Conservation (phyloP, 2,797 vertebrate genomes). For the Hyperoplus lanceolatus region DNA sequence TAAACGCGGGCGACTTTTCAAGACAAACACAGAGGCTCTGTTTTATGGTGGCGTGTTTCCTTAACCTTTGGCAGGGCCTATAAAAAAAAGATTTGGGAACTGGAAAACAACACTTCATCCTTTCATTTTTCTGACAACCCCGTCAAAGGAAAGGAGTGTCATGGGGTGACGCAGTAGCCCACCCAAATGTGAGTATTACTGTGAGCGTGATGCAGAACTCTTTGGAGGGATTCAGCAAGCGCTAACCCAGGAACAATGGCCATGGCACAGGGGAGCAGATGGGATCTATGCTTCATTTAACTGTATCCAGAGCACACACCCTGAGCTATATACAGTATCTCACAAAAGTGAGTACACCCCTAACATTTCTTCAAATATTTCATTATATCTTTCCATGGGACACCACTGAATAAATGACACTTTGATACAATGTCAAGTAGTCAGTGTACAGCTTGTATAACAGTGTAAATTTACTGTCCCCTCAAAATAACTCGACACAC, state of each 20-base stretch:
- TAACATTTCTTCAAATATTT: too few relatives aligned
- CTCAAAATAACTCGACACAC: too few relatives aligned
- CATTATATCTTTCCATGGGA: too few relatives aligned
- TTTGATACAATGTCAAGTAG: too few relatives aligned
- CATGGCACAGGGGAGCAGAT: neutral
- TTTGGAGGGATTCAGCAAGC: constrained; percentile 28
- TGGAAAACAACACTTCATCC: constrained; percentile 67
- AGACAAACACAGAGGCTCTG: constrained; percentile 69
- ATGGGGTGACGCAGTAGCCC: constrained; percentile 59
- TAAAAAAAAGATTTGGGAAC: constrained; percentile 32
- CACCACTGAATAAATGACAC: too few relatives aligned
- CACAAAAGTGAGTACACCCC: too few relatives aligned
- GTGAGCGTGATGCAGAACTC: constrained; percentile 46
- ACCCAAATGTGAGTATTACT: constrained; percentile 62
- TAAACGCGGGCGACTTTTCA: constrained; percentile 39
- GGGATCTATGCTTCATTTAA: neutral
- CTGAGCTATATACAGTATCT: neutral
- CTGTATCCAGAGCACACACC: neutral
- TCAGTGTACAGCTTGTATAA: too few relatives aligned
- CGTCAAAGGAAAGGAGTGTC: constrained; percentile 68
- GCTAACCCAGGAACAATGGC: neutral
- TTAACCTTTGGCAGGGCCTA: constrained; percentile 73
- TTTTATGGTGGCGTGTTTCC: constrained; percentile 67
- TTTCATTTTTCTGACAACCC: constrained; percentile 57
- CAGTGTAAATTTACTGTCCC: too few relatives aligned